Conservation (phyloP, 2,797 vertebrate genomes). For the Sebastes aleutianus region DNA sequence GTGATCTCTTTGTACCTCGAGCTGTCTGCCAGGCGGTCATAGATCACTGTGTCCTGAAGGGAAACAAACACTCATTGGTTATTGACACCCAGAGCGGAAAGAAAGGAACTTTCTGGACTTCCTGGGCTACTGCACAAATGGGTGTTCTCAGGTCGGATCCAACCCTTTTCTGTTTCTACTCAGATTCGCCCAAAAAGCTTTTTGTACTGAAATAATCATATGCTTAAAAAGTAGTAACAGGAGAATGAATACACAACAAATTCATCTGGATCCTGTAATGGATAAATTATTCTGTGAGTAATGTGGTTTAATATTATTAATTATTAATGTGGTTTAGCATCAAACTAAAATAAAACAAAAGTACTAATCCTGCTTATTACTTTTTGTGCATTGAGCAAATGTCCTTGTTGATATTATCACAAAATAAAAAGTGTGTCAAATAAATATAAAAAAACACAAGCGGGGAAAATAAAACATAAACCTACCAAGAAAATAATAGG, state of each 20-base stretch:
- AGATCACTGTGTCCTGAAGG: conserved; percentile 96
- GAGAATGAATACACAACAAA: background rate
- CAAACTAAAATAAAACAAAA: background rate
- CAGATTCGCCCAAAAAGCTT: background rate
- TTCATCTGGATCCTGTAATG: background rate
- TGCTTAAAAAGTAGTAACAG: background rate
- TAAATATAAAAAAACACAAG: background rate
- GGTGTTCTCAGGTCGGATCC: background rate
- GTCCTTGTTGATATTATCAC: background rate
- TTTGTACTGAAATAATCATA: background rate
- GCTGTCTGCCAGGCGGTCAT: conserved; percentile 95
- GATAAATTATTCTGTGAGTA: background rate
- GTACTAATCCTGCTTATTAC: background rate
- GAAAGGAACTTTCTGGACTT: conserved; percentile 1
- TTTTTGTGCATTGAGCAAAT: background rate
- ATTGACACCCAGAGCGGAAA: conserved; percentile 35
- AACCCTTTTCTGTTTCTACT: background rate
- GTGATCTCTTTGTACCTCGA: conserved; percentile 99
- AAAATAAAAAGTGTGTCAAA: background rate
- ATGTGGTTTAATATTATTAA: background rate
- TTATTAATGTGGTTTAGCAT: background rate
- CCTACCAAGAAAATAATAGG: background rate
- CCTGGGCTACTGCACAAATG: background rate
- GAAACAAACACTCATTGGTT: conserved; percentile 57
- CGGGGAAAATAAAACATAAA: background rate